These are phyloP conservation scores for Diabrotica virgifera DNA, from an alignment of 1,140 invertebrate genomes.

Conservation along the genomic window DNA sequence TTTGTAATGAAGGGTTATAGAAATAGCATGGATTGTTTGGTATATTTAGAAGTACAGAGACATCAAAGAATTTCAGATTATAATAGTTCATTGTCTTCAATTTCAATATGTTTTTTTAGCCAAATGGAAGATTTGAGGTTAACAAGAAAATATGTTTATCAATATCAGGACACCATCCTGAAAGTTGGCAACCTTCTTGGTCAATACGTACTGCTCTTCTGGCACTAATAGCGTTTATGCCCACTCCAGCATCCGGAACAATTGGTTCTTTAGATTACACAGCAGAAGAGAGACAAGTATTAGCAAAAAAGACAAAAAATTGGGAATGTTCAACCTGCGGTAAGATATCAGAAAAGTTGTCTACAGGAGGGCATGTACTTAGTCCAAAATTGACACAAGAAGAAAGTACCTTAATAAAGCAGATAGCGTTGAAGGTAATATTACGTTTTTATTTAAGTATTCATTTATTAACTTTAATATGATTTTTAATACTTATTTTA, in stretches of 20 bases:
- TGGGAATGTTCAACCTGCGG: constrained; percentile 64
- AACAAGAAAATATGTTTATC: constrained; percentile 96
- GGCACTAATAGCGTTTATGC: constrained; percentile 94
- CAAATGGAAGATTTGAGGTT: constrained; percentile 91
- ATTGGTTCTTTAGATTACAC: constrained; percentile 89
- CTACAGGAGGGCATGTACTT: constrained; percentile 37
- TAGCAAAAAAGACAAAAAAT: constrained; percentile 70
- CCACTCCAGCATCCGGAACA: constrained; percentile 80
- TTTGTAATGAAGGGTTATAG: no score
- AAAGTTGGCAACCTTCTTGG: constrained; percentile 97
- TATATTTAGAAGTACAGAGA: no score
- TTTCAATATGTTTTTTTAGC: constrained; percentile 55
- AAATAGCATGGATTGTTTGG: no score
- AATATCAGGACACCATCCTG: constrained; percentile 96
- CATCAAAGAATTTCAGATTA: no score
- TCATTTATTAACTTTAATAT: not conserved
- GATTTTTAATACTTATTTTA: not conserved
- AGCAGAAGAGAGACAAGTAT: constrained; percentile 72
- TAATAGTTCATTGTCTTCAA: no score
- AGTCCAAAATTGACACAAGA: constrained; percentile 50
- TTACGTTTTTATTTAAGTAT: no score
- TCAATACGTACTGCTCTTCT: constrained; percentile 91
- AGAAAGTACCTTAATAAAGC: constrained; percentile 45
- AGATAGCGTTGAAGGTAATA: constrained; percentile 45
- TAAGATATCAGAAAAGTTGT: constrained; percentile 51